phyloP scores from a whole-genome alignment of 53 echinoderm and acorn worm species.

The Patiria pectinifera region DNA sequence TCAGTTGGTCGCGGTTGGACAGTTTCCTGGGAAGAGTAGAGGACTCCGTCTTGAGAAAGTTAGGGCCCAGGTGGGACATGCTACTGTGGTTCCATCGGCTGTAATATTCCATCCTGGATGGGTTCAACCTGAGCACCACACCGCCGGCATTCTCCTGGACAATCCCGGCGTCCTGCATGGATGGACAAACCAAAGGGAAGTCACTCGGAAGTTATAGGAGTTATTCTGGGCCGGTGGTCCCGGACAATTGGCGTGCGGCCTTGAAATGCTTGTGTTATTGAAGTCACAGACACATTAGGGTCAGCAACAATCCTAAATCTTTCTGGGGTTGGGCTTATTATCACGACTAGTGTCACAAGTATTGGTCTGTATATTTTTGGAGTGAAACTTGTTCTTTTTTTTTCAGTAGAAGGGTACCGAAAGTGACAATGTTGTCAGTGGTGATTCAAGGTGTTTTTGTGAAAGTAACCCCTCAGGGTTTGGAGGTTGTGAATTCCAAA shows the following conservation, averaged over 20 bases:
- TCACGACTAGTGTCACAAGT: not conserved
- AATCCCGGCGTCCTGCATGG: slow-evolving; percentile 20
- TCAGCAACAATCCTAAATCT: not conserved
- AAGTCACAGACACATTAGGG: not conserved
- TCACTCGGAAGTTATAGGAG: not conserved
- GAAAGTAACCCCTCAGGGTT: not conserved
- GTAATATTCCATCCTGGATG: slow-evolving; percentile 6
- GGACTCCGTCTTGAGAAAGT: slow-evolving; percentile 27
- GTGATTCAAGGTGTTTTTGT: not conserved
- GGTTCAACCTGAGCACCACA: slow-evolving; percentile 15
- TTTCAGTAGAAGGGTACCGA: not conserved
- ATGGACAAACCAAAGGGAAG: not conserved
- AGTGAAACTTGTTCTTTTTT: not conserved
- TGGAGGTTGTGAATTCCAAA: not conserved
- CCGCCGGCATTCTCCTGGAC: not conserved
- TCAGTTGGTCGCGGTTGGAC: not conserved
- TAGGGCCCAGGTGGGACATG: slow-evolving; percentile 19
- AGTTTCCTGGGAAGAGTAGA: slow-evolving; percentile 45
- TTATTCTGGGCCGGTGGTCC: not conserved
- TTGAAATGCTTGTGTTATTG: not conserved
- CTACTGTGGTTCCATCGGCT: slow-evolving; percentile 42
- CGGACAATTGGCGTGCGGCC: slow-evolving; percentile 11
- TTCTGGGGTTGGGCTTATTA: not conserved
- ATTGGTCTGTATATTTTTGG: not conserved
- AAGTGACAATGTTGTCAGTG: not conserved